These are phyloP conservation scores for Bemisia tabaci DNA, from an alignment of 1,140 invertebrate genomes.

Conservation along the genomic window DNA sequence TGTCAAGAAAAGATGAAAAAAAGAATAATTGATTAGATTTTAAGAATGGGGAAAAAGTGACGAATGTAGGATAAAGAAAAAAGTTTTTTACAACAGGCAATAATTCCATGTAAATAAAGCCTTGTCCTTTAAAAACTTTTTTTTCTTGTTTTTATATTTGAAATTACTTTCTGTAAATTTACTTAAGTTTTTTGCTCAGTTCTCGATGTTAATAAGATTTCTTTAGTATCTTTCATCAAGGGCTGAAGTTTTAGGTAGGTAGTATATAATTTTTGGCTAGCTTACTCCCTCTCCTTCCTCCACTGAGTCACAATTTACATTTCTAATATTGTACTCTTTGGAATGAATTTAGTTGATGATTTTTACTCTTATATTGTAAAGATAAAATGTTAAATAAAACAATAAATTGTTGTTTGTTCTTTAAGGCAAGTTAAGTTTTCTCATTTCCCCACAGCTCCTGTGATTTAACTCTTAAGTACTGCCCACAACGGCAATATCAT, in stretches of 20 bases:
- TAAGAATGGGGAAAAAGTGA: too few relatives aligned
- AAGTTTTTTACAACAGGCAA: too few relatives aligned
- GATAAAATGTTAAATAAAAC: neutral
- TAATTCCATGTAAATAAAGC: neutral
- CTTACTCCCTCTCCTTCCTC: neutral
- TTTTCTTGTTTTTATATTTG: neutral
- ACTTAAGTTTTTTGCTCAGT: too few relatives aligned
- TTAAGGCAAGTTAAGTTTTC: neutral
- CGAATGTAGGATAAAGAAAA: too few relatives aligned
- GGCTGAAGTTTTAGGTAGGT: neutral
- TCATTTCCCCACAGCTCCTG: too few relatives aligned
- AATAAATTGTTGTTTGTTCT: neutral
- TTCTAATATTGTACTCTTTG: neutral
- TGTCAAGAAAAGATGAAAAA: too few relatives aligned
- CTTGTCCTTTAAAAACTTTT: neutral
- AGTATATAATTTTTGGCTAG: too few relatives aligned
- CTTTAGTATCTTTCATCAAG: neutral
- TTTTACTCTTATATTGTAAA: neutral
- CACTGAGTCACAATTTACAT: neutral
- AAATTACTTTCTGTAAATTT: too few relatives aligned
- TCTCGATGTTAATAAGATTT: neutral
- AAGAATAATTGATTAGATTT: too few relatives aligned
- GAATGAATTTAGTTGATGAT: neutral
- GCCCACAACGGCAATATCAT: too few relatives aligned
- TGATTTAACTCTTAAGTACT: too few relatives aligned